Base-by-base conservation (phyloP, 1,140 invertebrate species). In the Tetragnatha versicolor region DNA sequence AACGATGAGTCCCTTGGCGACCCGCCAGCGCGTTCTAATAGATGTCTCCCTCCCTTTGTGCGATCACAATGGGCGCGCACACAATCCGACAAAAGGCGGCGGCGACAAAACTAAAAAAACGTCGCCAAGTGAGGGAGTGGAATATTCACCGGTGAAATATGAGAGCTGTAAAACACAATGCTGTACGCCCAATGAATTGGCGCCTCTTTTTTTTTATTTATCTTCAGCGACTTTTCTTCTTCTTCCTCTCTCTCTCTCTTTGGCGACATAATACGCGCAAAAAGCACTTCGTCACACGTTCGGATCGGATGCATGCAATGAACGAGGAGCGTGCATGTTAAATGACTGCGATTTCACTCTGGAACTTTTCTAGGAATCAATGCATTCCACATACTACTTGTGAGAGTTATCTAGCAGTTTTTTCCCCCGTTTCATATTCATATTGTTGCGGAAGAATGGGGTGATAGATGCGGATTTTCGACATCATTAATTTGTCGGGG, bases 111-210 rank as follows among this genome's bases (percentile, higher is more conserved):
- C 58, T 73, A 73, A 73, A 73, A n/a, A n/a, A n/a, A 73, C 60
- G 60, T 73, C 53, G 53, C 66, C 25, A 27, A 37, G 53, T 22
- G 42, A 73, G n/a, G n/a, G n/a, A n/a, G n/a, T n/a, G n/a, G 47
- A 51, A 73, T 73, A 73, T 73, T 73, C 69, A 73, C 69, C 53
- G 49, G 33, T 73, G 69, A 73, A 73, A 73, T 73, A 73, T 73
- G 51, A 73, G 69, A 60, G 53, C 69, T 60, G 69, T n/a, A n/a
- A 42, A 73, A 58, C 47, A 73, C 69, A 73, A 73, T 73, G 69
- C 69, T 73, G 53, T n/a, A n/a, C 69, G 66, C 22, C 66, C 66
- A 39, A 73, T 73, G 69, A 73, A 73, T 73, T 73, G 69, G 69
- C 51, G 69, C 51, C 69, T 10, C 31, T 73, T 73, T 73, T 72